Percentiles rank a stretch among this genome's conserved stretches.
phyloP scores from a whole-genome alignment of 1,140 invertebrate species.

The Bilobella aurantiaca region DNA sequence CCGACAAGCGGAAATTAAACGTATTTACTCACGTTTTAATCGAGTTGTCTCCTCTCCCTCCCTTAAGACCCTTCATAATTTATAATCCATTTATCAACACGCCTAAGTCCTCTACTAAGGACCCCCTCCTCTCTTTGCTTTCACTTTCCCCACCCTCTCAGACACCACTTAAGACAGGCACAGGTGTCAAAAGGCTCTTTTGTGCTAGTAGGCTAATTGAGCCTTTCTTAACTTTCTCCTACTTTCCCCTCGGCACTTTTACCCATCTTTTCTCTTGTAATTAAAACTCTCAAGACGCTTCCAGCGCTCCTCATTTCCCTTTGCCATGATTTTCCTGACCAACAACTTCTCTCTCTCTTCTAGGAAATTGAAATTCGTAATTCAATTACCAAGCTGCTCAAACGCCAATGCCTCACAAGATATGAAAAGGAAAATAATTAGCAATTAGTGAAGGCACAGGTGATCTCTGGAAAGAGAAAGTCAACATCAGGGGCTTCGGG shows the following conservation, averaged over 20 bases:
- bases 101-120: background rate
- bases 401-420: background rate
- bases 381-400: background rate
- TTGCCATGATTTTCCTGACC: background rate
- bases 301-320: too few species aligned
- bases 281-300: background rate
- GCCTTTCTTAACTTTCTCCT: background rate
- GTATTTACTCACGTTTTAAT: slow-evolving; percentile 18
- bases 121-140: background rate
- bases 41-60: slow-evolving; percentile 10
- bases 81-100: background rate
- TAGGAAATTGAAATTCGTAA: background rate
- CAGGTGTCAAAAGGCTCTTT: background rate
- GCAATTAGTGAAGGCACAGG: too few species aligned
- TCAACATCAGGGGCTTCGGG: too few species aligned
- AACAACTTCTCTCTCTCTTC: background rate
- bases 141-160: background rate
- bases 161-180: background rate
- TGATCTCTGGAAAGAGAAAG: too few species aligned
- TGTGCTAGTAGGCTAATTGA: slow-evolving; percentile 2
- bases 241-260: background rate
- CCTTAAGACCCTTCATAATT: background rate
- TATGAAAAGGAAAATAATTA: too few species aligned
- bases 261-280: too few species aligned
- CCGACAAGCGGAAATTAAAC: slow-evolving; percentile 26